Conservation (phyloP, 2,888 invertebrate species). For the Rhagium mordax region DNA sequence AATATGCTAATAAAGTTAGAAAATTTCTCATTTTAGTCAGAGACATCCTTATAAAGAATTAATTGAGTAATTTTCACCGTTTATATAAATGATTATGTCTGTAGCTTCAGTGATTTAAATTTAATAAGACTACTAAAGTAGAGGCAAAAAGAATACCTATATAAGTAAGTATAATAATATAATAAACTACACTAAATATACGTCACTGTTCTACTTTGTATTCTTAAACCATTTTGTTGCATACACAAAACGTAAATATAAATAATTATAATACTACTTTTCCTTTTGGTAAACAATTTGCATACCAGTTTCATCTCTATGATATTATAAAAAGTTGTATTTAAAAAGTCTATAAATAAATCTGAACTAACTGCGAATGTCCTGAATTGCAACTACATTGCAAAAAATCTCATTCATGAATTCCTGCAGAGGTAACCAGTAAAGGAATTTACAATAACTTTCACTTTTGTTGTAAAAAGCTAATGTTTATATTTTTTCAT, state of each 20-base stretch:
- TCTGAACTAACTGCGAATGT: neutral
- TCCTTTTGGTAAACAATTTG: neutral
- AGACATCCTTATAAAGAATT: too few species aligned
- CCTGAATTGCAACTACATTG: neutral
- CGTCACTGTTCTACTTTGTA: too few species aligned
- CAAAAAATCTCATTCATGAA: conserved; percentile 34
- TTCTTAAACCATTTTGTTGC: too few species aligned
- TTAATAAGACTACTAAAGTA: too few species aligned
- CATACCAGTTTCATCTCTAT: conserved; percentile 1
- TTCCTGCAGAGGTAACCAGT: neutral
- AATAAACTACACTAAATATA: too few species aligned
- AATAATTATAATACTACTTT: neutral
- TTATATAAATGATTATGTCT: too few species aligned
- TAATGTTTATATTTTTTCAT: neutral
- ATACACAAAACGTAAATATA: neutral
- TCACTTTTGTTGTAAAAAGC: conserved; percentile 24
- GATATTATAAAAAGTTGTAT: neutral
- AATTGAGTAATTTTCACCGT: too few species aligned
- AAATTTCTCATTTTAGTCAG: too few species aligned
- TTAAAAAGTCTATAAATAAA: neutral
- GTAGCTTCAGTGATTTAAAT: too few species aligned
- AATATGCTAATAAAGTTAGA: too few species aligned
- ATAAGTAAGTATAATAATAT: too few species aligned
- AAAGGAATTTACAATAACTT: conserved; percentile 23
- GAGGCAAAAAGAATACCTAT: too few species aligned